Base-by-base conservation (phyloP, 2,797 vertebrate genomes). In the Platyrinchus mystaceus region DNA sequence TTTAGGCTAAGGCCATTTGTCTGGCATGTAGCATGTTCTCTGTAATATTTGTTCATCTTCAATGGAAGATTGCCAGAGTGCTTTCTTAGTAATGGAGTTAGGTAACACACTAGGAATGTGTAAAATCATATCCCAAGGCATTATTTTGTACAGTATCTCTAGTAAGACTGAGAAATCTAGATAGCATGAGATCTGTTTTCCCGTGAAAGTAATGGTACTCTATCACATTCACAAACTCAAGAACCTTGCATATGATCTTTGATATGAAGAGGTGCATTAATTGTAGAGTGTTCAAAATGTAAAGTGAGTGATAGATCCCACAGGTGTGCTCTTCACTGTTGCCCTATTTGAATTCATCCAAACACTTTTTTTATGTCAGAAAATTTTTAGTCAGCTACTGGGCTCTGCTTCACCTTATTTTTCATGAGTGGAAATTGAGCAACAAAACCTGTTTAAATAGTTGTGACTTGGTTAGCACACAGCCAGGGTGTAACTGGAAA, bases 11-110 rank as follows among this genome's bases (percentile, higher is more conserved):
- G 79, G 52, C 24, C 85, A 73, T 96, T 93, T 96, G 58, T 94
- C 86, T 96, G 91, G 75, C 44, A 82, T 53, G 56, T 68, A 91
- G 39, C 55, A 70, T 96, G 84, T 96, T 95, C 89, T 83, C 91
- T 96, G 73, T 85, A 97, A 66, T 93, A 94, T 84, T 92, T 97
- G 76, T 41, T 95, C 90, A 92, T 95, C 64, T 93, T 93, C 76
- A 89, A 74, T 87, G 79, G 84, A 87, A 94, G 64, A 75, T 68
- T 87, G 77, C 53, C 90, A 79, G 79, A 87, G 70, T 85, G 83
- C 17, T 15, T 84, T 79, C 82, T 92, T 94, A 70, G 52, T 81
- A 96, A 91, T 68, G 39, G 71, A 70, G 36, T 73, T 90, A 62
- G 75, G 66, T 81, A 96, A 85, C 71, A 64, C 37, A 10, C 52